Evolutionary conservation across 2,113 vertebrate species (phyloP).

Genomic region (Myanophis thanlyinensis): DNA sequence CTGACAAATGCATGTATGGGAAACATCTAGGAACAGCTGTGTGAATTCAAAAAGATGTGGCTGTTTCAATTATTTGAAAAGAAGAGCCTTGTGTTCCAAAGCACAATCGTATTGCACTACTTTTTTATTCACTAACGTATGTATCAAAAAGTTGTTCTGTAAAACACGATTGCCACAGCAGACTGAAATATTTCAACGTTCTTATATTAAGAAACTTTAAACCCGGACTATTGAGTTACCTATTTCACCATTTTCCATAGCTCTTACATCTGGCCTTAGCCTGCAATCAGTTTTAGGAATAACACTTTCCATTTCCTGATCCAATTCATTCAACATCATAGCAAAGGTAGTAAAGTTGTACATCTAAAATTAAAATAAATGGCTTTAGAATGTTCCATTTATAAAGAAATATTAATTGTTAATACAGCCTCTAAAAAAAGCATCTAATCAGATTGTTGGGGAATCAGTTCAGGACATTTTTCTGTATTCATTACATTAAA

Average conservation of each 20-base stretch:
- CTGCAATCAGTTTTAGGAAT: conserved; percentile 91
- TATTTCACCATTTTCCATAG: conserved; percentile 97
- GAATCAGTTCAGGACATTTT: neutral
- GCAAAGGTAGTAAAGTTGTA: conserved; percentile 96
- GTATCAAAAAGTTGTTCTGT: neutral
- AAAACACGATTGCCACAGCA: neutral
- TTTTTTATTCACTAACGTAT: neutral
- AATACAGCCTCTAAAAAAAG: neutral
- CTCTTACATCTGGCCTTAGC: conserved; percentile 90
- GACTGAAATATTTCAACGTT: neutral
- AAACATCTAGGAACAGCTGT: neutral
- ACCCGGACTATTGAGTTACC: conserved; percentile 70
- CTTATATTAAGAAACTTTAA: neutral
- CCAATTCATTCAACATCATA: conserved; percentile 92
- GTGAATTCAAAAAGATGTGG: neutral
- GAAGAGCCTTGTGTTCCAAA: neutral
- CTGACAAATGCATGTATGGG: neutral
- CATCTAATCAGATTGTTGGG: neutral
- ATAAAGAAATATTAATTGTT: neutral
- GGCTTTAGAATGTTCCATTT: neutral
- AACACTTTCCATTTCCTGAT: conserved; percentile 87
- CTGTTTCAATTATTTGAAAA: neutral
- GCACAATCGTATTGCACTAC: neutral
- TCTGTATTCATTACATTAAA: neutral
- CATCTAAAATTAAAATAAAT: conserved; percentile 75